Percentiles rank a stretch among this genome's conserved stretches.
Conservation (phyloP, 2,113 vertebrate species). For the Trematomus loennbergii region DNA sequence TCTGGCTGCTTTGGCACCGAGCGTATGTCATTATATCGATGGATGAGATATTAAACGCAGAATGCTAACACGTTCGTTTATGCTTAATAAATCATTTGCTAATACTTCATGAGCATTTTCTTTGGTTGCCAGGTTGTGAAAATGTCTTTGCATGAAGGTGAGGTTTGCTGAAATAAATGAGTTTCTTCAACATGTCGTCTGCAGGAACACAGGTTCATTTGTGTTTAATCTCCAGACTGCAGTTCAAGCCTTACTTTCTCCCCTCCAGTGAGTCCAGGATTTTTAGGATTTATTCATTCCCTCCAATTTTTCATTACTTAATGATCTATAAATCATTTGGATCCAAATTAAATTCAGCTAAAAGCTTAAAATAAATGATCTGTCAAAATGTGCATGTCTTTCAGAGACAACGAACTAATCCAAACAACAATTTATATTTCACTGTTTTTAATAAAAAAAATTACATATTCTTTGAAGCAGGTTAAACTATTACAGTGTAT, state of each 20-base stretch:
- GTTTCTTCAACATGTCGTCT: conserved; percentile 6
- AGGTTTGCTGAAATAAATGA: not conserved
- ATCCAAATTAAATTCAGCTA: no score
- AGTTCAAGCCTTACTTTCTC: no score
- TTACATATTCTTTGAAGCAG: no score
- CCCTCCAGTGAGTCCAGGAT: no score
- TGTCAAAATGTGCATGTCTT: no score
- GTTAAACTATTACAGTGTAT: no score
- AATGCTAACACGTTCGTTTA: conserved; percentile 25
- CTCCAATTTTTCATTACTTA: not conserved
- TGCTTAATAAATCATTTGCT: conserved; percentile 14
- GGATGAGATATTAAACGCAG: conserved; percentile 45
- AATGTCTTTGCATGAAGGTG: conserved; percentile 12
- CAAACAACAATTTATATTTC: no score
- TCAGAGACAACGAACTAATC: no score
- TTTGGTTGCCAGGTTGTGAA: conserved; percentile 15
- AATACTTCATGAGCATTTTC: not conserved
- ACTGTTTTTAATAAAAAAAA: no score
- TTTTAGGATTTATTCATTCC: no score
- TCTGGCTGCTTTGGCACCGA: conserved; percentile 42
- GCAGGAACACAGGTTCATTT: not conserved
- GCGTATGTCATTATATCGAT: conserved; percentile 58
- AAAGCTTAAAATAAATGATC: no score
- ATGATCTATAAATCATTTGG: not conserved
- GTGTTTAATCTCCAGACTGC: no score